Percentiles rank a stretch among this genome's conserved stretches.
phyloP scores from a whole-genome alignment of 1,140 invertebrate species.

The Macrosteles quadrilineatus region DNA sequence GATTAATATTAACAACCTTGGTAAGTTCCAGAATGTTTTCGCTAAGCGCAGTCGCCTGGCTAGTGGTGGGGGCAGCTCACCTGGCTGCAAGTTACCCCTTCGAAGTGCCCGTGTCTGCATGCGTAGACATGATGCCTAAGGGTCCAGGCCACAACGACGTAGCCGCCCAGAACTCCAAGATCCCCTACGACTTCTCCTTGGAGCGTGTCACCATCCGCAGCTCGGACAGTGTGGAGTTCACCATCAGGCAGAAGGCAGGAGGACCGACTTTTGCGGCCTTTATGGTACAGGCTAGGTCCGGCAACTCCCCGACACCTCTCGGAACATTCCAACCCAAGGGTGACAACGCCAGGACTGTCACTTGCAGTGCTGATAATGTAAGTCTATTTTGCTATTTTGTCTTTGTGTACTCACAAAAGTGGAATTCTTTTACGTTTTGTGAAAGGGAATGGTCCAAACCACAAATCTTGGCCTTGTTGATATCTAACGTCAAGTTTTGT shows the following conservation, averaged over 20 bases:
- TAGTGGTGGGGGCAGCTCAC: background rate
- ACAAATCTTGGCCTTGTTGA: background rate
- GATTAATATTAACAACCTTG: too few relatives aligned
- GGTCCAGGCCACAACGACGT: conserved; percentile 4
- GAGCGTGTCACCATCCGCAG: background rate
- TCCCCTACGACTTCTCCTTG: background rate
- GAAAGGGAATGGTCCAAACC: background rate
- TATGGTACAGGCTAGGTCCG: background rate
- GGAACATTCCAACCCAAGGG: conserved; percentile 11
- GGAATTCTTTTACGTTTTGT: background rate
- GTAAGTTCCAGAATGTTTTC: too few relatives aligned
- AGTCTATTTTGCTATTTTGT: background rate
- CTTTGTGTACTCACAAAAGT: background rate
- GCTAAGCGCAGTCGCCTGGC: too few relatives aligned
- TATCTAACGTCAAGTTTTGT: background rate
- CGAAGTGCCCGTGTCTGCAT: background rate
- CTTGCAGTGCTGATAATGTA: conserved; percentile 2
- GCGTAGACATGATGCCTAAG: conserved; percentile 20
- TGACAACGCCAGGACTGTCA: conserved; percentile 7
- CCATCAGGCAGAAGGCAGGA: background rate
- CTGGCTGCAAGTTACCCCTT: background rate
- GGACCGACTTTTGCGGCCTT: conserved; percentile 1
- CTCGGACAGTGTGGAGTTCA: conserved; percentile 4
- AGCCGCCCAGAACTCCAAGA: conserved; percentile 7
- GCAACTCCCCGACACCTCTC: conserved; percentile 1